Base-by-base conservation (phyloP, 2,888 invertebrate species). In the Callinectes sapidus region DNA sequence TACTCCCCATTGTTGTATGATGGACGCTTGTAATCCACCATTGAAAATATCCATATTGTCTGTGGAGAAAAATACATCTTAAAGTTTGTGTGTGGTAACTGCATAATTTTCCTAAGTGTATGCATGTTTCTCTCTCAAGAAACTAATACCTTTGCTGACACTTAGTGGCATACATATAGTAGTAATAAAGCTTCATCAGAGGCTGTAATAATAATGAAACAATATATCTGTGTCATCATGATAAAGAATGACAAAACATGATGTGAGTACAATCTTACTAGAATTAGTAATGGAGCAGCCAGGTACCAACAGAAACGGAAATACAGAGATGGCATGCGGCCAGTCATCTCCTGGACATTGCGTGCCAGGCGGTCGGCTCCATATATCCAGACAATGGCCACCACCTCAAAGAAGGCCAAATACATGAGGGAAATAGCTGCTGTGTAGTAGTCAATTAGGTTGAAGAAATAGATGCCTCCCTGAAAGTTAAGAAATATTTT, bases 361-460 rank as follows among this genome's bases (percentile, higher is more conserved):
- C 97, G 97, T 13, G 98, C 97, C 93, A 98, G 96, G 95, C 97
- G 96, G 92, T 97, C 97, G 0, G 98, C 97, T 71, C 98, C 98
- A 95, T 98, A 99, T 95, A 98, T 97, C 98, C 98, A 99, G 8
- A 98, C 97, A 94, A 99, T 97, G 14, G 97, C 98, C 91, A 98
- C 97, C 90, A 98, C 97, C 96, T 99, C 98, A 95, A 98, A 98
- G 96, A 99, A 98, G 66, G 98, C 98, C 95, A 98, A 96, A 95
- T 98, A 98, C 96, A 98, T 97, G 91, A 98, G 98, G 92, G 98
- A 98, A 95, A 98, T 97, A 87, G 98, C 98, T 32, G 98, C 98
- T n/a, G 98, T 98, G 95, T 98, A 99, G 95, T 98, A 98, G 95
- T 98, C 98, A 96, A 99, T 97, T 95, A 99, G 96, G 96, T 98